phyloP scores from a whole-genome alignment of 2,797 vertebrate species.

The Cryptoblepharus egeriae region DNA sequence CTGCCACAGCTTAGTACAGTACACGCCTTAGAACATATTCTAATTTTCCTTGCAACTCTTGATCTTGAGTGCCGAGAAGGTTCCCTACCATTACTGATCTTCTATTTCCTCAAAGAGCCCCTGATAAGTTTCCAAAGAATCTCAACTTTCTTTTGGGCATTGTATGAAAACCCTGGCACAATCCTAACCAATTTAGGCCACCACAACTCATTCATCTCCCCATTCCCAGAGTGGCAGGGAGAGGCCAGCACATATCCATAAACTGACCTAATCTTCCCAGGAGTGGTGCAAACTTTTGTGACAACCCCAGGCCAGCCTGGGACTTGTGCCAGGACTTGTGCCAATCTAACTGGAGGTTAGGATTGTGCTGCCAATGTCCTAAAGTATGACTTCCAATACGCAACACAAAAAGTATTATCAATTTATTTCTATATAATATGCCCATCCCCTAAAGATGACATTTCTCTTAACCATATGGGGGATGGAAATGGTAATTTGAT shows the following conservation, averaged over 20 bases:
- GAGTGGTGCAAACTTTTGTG: too few species aligned
- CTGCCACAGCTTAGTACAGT: too few species aligned
- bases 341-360: too few species aligned
- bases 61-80: neutral
- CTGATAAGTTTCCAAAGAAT: neutral
- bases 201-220: too few species aligned
- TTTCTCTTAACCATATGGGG: constrained; percentile 25
- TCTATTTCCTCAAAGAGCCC: neutral
- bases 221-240: too few species aligned
- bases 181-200: too few species aligned
- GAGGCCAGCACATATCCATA: too few species aligned
- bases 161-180: neutral
- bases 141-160: neutral
- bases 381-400: constrained; percentile 19
- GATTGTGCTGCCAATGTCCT: too few species aligned
- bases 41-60: neutral
- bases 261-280: too few species aligned
- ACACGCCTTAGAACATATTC: neutral
- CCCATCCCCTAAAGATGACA: constrained; percentile 10
- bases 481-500: constrained; percentile 49
- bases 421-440: constrained; percentile 1
- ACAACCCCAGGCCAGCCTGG: too few species aligned
- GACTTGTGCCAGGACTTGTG: too few species aligned
- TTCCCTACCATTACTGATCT: too few species aligned
- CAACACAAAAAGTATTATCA: constrained; percentile 8